A percentile compares a stretch with the other conserved stretches of the same genome.
phyloP scores from a whole-genome alignment of 2,888 invertebrate genomes.

The Pseudanteris insignis region DNA sequence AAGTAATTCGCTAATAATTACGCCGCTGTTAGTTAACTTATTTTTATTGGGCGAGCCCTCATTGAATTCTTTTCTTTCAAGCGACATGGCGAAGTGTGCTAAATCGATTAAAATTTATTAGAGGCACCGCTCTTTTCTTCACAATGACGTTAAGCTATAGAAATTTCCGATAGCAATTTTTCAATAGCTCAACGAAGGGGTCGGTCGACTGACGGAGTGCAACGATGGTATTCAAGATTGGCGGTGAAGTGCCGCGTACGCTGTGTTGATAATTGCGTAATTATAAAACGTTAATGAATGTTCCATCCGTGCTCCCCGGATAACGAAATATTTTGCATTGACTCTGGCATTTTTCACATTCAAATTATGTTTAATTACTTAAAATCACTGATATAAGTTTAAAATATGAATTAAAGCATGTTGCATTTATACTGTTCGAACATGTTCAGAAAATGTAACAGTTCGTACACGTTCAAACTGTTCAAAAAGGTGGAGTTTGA shows the following conservation, averaged over 20 bases:
- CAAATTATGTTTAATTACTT: no score
- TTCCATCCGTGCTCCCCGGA: no score
- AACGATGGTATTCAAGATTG: conserved; percentile 30
- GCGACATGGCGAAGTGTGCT: conserved; percentile 15
- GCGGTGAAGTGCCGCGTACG: conserved; percentile 25
- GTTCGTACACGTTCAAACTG: no score
- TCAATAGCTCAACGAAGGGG: conserved; percentile 33
- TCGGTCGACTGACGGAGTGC: conserved; percentile 38
- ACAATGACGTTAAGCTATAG: conserved; percentile 40
- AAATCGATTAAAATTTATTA: conserved; percentile 45
- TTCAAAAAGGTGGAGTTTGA: no score
- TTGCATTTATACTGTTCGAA: no score
- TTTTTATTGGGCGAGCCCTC: conserved; percentile 1
- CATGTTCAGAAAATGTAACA: no score
- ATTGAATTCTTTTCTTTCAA: conserved; percentile 15
- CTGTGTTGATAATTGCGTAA: conserved; percentile 33
- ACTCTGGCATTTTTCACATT: no score
- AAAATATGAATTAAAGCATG: no score
- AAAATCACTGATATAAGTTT: no score
- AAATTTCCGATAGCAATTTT: conserved; percentile 44
- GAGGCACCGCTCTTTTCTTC: conserved; percentile 25
- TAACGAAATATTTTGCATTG: no score
- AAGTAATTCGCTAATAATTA: no score
- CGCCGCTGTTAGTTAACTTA: conserved; percentile 1
- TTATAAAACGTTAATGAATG: conserved; percentile 27